Evolutionary conservation across 2,113 vertebrate genomes (phyloP).

Genomic region (Cyphomyrus plagiostoma): DNA sequence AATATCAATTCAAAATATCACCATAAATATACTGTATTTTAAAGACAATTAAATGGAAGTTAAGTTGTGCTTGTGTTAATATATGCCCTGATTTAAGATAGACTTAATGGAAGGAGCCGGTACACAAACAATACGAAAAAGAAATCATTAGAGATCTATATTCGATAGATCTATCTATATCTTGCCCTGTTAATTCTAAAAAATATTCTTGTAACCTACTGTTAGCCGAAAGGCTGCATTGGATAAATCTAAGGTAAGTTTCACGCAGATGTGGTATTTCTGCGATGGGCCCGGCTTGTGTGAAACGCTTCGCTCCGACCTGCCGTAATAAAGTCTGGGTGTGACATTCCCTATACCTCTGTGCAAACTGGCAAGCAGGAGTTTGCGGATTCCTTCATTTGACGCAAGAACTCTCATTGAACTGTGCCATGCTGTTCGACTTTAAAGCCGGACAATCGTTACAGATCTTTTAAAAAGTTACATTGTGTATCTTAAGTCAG

Average conservation of each 20-base stretch:
- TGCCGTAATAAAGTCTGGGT: background rate
- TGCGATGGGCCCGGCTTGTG: background rate
- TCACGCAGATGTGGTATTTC: background rate
- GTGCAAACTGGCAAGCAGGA: constrained; percentile 28
- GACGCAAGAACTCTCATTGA: constrained; percentile 4
- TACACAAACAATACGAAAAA: background rate
- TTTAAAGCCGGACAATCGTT: background rate
- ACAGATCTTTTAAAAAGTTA: background rate
- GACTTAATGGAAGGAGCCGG: background rate
- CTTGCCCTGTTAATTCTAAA: background rate
- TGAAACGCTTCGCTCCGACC: background rate
- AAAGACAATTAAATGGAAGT: background rate
- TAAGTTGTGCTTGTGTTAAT: background rate
- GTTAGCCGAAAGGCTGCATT: background rate
- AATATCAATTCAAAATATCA: background rate
- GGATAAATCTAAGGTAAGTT: background rate
- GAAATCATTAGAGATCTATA: background rate
- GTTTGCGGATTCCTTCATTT: constrained; percentile 18
- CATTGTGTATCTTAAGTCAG: background rate
- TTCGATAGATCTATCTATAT: background rate
- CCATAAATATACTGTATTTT: background rate
- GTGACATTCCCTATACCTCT: constrained; percentile 51
- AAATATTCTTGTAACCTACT: background rate
- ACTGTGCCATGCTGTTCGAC: background rate
- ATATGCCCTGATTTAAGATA: background rate